Percentiles rank a stretch among this genome's conserved stretches.
Evolutionary conservation across 2,113 vertebrate species (phyloP).

Genomic region (Podiceps cristatus): DNA sequence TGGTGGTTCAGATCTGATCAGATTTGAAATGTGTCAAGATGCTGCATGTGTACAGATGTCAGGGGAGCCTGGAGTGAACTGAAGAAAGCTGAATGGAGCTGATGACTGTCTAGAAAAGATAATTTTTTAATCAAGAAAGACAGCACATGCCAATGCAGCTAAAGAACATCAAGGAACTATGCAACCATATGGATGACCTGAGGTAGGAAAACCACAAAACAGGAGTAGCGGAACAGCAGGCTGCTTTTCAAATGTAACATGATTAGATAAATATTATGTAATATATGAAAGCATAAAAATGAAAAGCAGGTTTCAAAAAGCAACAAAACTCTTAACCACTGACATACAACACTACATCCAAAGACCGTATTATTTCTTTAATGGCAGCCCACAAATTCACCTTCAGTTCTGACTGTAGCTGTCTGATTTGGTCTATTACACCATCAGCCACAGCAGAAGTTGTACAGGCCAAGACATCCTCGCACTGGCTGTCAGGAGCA

Average conservation of each 20-base stretch:
- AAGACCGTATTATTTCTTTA: background rate
- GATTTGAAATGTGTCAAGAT: background rate
- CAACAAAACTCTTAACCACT: background rate
- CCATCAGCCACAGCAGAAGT: background rate
- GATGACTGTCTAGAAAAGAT: constrained; percentile 26
- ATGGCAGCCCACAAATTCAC: background rate
- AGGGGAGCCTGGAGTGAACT: background rate
- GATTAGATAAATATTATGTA: background rate
- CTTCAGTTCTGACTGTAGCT: background rate
- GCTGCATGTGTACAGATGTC: background rate
- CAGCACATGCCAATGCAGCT: background rate
- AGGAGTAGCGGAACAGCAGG: background rate
- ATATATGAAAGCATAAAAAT: background rate
- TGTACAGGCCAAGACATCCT: background rate
- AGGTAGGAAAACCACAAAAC: background rate
- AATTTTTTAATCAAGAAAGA: constrained; percentile 30
- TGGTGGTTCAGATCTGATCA: constrained; percentile 9
- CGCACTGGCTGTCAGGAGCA: background rate
- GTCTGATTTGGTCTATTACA: background rate
- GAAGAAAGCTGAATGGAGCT: constrained; percentile 22
- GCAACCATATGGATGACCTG: background rate
- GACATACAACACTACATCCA: background rate
- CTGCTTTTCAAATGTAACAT: background rate
- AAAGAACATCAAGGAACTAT: constrained; percentile 8
- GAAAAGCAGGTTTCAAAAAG: background rate